Base-by-base conservation (phyloP, 1,140 invertebrate species). In the Zaprionus gabonicus region DNA sequence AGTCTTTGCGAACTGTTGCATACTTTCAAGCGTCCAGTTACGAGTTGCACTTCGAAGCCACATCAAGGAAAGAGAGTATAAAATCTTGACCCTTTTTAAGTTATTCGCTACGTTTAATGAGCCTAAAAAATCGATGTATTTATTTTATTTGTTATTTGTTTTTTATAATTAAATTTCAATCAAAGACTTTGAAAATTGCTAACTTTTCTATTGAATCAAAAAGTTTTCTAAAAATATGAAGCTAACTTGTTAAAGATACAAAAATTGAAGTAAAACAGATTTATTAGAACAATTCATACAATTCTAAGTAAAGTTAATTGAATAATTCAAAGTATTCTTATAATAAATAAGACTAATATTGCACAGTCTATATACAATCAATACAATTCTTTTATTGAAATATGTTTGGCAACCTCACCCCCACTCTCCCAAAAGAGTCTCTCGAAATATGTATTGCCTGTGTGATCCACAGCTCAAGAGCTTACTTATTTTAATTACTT, bases 401-500 rank as follows among this genome's bases (percentile, higher is more conserved):
- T 13, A 12, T 25, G 3, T 51, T 51, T 17, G 7, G 41, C n/a
- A 46, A 10, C 20, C 25, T 51, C 46, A 3, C 3, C 20, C 10
- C 25, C 46, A 3, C 12, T 10, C 10, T 0, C 46, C 9, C 10
- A 13, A 23, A 12, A 25, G 17, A 10, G 10, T 25, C 1, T 1
- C 17, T 12, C 3, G 10, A 51, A 51, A 38, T 46, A 31, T 31
- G 28, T 7, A 64, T 76, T 76, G 49, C 36, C 28, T 46, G 41
- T 46, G 41, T 17, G 41, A 46, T 44, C 41, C 41, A 7, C 15
- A n/a, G 41, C 41, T 79, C 71, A 82, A 76, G 57, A 68, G 80
- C 71, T 76, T 80, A 74, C 59, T 71, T 41, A 58, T 75, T 85
- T 83, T 91, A 91, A 91, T 91, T 91, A 91, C 85, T 91, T 91